phyloP scores from a whole-genome alignment of 1,140 invertebrate genomes.

The Wasmannia auropunctata region DNA sequence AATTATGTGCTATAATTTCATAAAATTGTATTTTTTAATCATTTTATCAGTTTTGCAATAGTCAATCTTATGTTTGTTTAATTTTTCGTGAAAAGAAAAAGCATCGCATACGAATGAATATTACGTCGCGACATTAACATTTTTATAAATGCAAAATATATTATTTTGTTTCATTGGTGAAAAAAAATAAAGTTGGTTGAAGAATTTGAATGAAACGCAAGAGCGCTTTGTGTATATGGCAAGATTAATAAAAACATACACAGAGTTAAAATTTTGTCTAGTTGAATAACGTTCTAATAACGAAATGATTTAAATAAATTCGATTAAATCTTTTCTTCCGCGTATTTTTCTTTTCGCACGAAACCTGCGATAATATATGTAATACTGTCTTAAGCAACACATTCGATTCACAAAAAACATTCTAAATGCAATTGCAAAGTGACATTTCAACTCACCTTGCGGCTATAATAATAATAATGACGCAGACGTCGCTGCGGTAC shows the following conservation, averaged over 20 bases:
- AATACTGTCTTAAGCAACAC: background rate
- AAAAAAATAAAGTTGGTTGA: background rate
- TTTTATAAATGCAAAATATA: background rate
- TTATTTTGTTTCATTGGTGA: background rate
- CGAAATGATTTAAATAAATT: background rate
- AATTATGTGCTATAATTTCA: background rate
- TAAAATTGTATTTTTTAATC: background rate
- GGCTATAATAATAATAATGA: constrained; percentile 78
- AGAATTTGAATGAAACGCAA: background rate
- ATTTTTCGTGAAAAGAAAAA: background rate
- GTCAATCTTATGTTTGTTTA: background rate
- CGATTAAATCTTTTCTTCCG: background rate
- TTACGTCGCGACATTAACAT: background rate
- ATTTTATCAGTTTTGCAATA: background rate
- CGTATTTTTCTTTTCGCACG: background rate
- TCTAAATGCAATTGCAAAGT: constrained; percentile 8
- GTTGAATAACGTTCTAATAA: background rate
- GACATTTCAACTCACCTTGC: constrained; percentile 80
- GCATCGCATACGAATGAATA: background rate
- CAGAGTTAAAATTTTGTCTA: background rate
- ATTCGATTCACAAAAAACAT: background rate
- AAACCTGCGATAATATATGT: background rate
- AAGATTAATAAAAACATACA: background rate
- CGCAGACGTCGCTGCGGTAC: constrained; percentile 79
- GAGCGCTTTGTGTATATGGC: background rate